Evolutionary conservation across 2,113 vertebrate genomes (phyloP).

Genomic region (Hiodon alosoides): DNA sequence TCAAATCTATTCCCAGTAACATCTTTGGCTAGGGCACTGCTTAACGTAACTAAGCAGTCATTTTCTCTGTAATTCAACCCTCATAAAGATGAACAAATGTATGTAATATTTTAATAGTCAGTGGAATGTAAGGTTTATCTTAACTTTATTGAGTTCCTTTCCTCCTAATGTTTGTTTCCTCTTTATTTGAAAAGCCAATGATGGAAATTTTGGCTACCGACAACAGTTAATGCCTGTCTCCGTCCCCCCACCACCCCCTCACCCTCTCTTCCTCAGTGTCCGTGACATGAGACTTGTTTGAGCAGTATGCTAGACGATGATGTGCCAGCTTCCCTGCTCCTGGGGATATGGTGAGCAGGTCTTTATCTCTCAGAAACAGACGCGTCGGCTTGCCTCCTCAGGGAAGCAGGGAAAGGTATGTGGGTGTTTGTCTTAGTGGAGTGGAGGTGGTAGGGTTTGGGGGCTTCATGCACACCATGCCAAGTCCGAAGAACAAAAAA

Average conservation of each 20-base stretch:
- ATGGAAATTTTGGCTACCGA: not conserved
- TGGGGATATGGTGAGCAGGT: slow-evolving; percentile 34
- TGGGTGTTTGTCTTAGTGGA: slow-evolving; percentile 41
- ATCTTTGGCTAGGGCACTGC: too few relatives aligned
- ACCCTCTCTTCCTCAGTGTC: slow-evolving; percentile 18
- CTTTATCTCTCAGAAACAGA: slow-evolving; percentile 56
- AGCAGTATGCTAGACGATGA: slow-evolving; percentile 41
- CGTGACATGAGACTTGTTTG: slow-evolving; percentile 23
- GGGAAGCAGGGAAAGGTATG: slow-evolving; percentile 44
- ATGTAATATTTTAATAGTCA: too few relatives aligned
- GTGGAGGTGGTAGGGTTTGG: not conserved
- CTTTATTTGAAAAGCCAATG: slow-evolving; percentile 1
- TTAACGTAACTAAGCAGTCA: too few relatives aligned
- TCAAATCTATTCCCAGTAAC: not conserved
- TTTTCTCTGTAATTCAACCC: too few relatives aligned
- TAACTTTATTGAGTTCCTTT: not conserved
- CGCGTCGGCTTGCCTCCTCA: slow-evolving; percentile 42
- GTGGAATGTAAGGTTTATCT: not conserved
- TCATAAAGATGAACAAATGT: not conserved
- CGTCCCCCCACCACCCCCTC: not conserved
- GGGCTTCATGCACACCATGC: not conserved
- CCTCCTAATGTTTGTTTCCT: not conserved
- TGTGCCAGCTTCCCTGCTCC: slow-evolving; percentile 46
- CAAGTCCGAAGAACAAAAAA: not conserved
- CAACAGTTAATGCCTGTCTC: slow-evolving; percentile 10